Conservation (phyloP, 2,113 vertebrate genomes). For the Oreamnos americanus region DNA sequence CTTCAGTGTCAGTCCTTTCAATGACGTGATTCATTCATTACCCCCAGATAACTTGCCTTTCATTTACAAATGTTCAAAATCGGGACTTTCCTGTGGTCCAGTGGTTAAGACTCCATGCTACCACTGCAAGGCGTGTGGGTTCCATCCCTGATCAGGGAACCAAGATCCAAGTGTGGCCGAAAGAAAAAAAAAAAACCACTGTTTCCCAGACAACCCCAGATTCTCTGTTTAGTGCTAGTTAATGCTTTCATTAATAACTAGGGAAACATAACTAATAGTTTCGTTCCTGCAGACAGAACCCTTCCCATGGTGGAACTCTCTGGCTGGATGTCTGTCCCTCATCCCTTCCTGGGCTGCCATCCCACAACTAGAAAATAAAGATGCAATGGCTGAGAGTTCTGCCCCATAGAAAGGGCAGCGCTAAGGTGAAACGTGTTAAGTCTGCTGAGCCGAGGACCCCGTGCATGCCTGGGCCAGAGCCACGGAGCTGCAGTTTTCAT, state of each 20-base stretch:
- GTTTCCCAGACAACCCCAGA: not conserved
- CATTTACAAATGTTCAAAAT: not conserved
- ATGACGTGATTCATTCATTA: not conserved
- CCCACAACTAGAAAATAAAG: not conserved
- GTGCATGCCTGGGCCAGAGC: too few relatives aligned
- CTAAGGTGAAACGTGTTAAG: accelerated
- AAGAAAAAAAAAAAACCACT: not conserved
- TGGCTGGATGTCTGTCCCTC: not conserved
- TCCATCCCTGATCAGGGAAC: not conserved
- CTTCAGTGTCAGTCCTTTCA: not conserved
- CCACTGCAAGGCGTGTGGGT: not conserved
- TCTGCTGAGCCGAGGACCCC: accelerated
- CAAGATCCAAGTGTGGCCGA: not conserved
- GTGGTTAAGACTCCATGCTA: not conserved
- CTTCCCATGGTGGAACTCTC: not conserved
- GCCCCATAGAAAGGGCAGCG: accelerated
- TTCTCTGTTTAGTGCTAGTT: not conserved
- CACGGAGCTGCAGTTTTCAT: accelerated
- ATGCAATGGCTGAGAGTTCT: accelerated
- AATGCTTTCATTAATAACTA: not conserved
- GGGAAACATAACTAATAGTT: not conserved
- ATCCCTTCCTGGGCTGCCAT: not conserved
- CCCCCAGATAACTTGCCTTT: not conserved
- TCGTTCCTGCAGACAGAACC: not conserved
- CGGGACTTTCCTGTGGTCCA: not conserved